Evolutionary conservation across 2,113 vertebrate genomes (phyloP), one percentile per base, ranked within the genome.

Genomic region (Xiphophorus maculatus): DNA sequence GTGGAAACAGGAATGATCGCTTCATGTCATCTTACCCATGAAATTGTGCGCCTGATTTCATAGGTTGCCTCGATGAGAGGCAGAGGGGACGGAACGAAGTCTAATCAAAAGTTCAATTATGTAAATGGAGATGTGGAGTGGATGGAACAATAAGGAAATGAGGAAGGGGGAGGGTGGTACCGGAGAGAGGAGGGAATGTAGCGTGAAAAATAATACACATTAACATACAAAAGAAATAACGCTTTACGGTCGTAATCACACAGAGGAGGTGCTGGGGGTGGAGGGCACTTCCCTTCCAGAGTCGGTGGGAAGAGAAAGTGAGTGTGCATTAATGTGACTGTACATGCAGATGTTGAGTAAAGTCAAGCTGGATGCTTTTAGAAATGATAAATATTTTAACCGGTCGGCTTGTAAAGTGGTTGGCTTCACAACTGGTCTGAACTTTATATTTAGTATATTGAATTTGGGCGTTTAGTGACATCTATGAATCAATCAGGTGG

Each of bases 91-190:
- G 80, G 80, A 73, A 85, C 64, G 73, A 83, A 90, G 91, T 93
- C 92, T 89, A 94, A 93, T 94, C 89, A 94, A 94, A 95, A 93
- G 89, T 94, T 93, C 90, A 93, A 93, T 94, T 94, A 94, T 94
- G 93, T 92, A 93, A 94, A 94, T 92, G 75, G 84, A 79, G 90
- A 93, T 87, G 86, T 93, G 74, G 83, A 90, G 91, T 88, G 88
- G 90, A 90, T 90, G 90, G 91, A 93, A 85, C 88, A 92, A 94
- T 88, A 77, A 81, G 70, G 66, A 48, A 87, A 77, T 22, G 54
- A 76, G 64, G 35, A 35, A 37, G 10, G 9, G 82, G 30, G 74
- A 86, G 86, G 83, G 77, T 74, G 84, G 83, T 85, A 89, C 77
- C 72, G 81, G 82, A 81, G 87, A 86, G 79, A 86, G 74, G 86